Base-by-base conservation (phyloP, 2,888 invertebrate genomes). In the Pollenia labialis region DNA sequence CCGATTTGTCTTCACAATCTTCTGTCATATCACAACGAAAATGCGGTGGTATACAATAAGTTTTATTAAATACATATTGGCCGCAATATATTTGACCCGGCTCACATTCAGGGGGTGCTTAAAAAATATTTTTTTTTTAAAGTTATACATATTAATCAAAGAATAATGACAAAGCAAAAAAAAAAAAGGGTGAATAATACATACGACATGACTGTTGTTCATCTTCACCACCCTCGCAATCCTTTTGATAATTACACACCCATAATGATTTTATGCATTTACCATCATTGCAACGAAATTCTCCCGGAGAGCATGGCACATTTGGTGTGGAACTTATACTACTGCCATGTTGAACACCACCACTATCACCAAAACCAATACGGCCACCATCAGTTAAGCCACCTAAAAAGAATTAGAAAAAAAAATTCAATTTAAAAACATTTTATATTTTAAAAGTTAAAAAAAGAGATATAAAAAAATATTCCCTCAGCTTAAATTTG, bases 81-180 rank as follows among this genome's bases (percentile, higher is more conserved):
- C 97, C 96, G 94, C 99, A 99, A 56, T 97, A 97, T 92, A 98
- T 95, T 94, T 98, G 97, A 1, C 97, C 97, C 76, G 96, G 95
- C 90, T 98, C 98, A 93, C 99, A 99, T 91, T 98, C 98, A 46
- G 99, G 99, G 76, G 99, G 97, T 83, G 98, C 98, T 98, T 95
- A 12, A 42, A 64, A 40, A 23, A 71, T 79, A 52, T 48, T 76
- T 10, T 3, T 76, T 10, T 3, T 1, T 2, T 18, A 46, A 85
- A 58, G 44, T 42, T 10, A 66, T 14, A 66, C 8, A n/a, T 23
- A 77, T 69, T 18, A 40, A 48, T 71, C 8, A 54, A 44, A 50
- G 10, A 50, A 50, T 4, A 56, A 50, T 18, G 12, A 9, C 1
- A 12, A 11, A 11, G 44, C 16, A 60, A 56, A 69, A 58, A 46